Evolutionary conservation across 2,888 invertebrate genomes (phyloP).

Genomic region (Amiota communis): DNA sequence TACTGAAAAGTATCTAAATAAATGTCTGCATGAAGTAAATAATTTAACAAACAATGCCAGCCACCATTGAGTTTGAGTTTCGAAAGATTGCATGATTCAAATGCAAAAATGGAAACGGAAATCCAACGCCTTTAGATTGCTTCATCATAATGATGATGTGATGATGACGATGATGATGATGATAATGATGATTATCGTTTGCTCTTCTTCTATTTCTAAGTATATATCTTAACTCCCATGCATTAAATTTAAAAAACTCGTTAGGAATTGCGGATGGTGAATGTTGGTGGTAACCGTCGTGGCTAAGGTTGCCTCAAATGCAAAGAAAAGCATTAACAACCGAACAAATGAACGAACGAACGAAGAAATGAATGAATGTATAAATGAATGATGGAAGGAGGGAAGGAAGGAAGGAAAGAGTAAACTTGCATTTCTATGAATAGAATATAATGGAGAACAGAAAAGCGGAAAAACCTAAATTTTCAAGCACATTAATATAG

Average conservation of each 20-base stretch:
- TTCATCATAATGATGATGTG: too few species aligned
- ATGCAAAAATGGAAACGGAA: constrained; percentile 45
- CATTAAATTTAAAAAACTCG: constrained; percentile 5
- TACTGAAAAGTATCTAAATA: too few species aligned
- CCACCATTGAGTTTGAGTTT: too few species aligned
- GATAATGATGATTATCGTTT: neutral
- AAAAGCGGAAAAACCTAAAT: constrained; percentile 46
- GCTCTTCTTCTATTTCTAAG: neutral
- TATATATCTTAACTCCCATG: neutral
- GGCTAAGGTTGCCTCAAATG: neutral
- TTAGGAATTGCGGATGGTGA: neutral
- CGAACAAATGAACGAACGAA: neutral
- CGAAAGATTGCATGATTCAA: constrained; percentile 8
- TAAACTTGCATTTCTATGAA: too few species aligned
- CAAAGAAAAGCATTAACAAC: too few species aligned
- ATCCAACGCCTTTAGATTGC: constrained; percentile 46
- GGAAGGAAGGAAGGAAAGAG: too few species aligned
- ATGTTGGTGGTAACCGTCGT: neutral
- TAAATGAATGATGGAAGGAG: neutral
- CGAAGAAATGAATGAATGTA: neutral
- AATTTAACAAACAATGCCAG: too few species aligned
- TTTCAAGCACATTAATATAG: constrained; percentile 54
- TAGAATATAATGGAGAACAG: neutral
- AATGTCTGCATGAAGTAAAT: too few species aligned
- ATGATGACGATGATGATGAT: too few species aligned